Percentiles rank a stretch among this genome's conserved stretches.
These are phyloP conservation scores for Rhinoderma darwinii DNA, from an alignment of 2,113 vertebrate genomes.

Conservation along the genomic window DNA sequence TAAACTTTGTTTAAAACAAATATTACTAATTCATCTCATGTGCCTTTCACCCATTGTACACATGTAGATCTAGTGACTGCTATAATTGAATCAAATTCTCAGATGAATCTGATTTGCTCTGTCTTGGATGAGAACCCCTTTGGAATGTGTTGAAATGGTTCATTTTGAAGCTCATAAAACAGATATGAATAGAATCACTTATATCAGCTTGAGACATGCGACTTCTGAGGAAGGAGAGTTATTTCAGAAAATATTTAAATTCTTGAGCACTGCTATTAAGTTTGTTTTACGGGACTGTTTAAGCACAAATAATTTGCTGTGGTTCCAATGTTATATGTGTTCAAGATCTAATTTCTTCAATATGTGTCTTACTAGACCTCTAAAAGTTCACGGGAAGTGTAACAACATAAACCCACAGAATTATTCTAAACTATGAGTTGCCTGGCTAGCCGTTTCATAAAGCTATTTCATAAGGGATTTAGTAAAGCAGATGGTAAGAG, in stretches of 20 bases:
- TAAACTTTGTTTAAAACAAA: neutral
- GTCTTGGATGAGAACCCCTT: neutral
- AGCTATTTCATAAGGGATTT: neutral
- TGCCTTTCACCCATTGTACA: neutral
- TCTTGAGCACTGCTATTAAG: neutral
- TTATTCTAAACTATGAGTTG: neutral
- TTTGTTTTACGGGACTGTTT: conserved; percentile 2
- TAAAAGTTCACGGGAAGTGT: neutral
- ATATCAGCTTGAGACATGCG: neutral
- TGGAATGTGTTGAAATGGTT: conserved; percentile 15
- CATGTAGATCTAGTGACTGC: neutral
- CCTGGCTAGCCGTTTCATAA: neutral
- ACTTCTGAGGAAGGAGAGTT: neutral
- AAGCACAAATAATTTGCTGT: neutral
- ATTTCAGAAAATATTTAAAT: neutral
- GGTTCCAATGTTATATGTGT: conserved; percentile 2
- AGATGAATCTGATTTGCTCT: neutral
- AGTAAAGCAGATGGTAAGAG: neutral
- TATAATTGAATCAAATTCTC: neutral
- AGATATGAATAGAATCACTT: conserved; percentile 4
- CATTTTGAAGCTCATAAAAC: neutral
- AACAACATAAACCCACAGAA: conserved; percentile 1
- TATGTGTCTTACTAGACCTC: neutral
- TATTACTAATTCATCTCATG: neutral
- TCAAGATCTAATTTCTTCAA: conserved; percentile 14